Evolutionary conservation across 2,113 vertebrate species (phyloP).

Genomic region (Bubo blakistoni): DNA sequence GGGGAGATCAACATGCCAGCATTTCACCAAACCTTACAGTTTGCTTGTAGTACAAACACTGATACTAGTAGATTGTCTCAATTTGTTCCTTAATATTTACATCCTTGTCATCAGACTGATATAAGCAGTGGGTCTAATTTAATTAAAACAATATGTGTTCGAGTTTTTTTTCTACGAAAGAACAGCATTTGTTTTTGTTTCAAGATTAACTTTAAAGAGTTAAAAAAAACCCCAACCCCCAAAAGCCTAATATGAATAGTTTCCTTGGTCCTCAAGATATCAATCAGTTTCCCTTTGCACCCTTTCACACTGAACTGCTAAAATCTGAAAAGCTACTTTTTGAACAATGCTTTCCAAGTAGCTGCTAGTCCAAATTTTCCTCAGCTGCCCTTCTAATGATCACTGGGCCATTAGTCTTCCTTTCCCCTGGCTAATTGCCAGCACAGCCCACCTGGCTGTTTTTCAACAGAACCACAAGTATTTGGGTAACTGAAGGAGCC

Average conservation of each 20-base stretch:
- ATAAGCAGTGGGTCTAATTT: background rate
- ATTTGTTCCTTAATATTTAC: background rate
- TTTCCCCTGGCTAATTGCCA: background rate
- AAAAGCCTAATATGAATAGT: background rate
- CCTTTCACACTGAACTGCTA: background rate
- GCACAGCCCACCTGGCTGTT: background rate
- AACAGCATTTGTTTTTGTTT: background rate
- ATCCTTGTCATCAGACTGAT: background rate
- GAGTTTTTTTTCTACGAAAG: background rate
- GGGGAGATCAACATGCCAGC: background rate
- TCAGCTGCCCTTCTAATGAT: background rate
- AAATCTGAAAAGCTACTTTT: background rate
- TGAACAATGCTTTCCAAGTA: background rate
- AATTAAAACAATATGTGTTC: background rate
- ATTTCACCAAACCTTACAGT: background rate
- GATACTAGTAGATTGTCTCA: background rate
- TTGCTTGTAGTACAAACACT: background rate
- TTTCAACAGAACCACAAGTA: background rate
- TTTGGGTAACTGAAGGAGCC: background rate
- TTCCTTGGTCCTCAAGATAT: background rate
- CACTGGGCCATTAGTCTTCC: background rate
- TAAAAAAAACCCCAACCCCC: background rate
- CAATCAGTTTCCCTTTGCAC: background rate
- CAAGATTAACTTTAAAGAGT: background rate
- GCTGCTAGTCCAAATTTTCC: background rate